Percentiles rank a stretch among this genome's conserved stretches.
Evolutionary conservation across 2,113 vertebrate genomes (phyloP).

Genomic region (Gracilinanus agilis): DNA sequence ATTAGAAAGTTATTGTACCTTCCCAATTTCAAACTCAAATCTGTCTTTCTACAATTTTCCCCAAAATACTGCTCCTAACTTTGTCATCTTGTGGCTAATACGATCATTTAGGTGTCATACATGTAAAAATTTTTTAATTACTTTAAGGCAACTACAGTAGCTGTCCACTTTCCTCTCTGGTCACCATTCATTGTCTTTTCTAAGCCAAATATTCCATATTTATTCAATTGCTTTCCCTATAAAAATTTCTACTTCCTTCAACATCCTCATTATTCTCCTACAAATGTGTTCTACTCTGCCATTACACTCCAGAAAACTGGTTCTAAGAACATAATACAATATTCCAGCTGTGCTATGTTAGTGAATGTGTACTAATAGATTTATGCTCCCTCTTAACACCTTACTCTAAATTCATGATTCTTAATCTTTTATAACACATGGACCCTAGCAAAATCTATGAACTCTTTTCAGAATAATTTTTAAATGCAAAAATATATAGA

Average conservation of each 20-base stretch:
- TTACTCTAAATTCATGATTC: background rate
- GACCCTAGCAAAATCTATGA: background rate
- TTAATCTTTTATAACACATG: background rate
- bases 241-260: background rate
- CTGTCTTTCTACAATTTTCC: background rate
- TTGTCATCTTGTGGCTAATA: background rate
- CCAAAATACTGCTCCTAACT: background rate
- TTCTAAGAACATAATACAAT: background rate
- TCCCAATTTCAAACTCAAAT: background rate
- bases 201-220: background rate
- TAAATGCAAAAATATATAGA: background rate
- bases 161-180: background rate
- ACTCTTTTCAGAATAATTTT: background rate
- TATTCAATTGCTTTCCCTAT: background rate
- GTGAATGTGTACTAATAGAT: background rate
- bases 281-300: background rate
- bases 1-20: background rate
- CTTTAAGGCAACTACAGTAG: background rate
- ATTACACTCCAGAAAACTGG: background rate
- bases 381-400: background rate
- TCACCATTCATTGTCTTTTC: background rate
- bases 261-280: background rate
- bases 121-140: background rate
- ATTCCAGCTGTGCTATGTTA: background rate
- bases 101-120: background rate